Percentiles rank a stretch among this genome's conserved stretches.
These are phyloP conservation scores for Strongylocentrotus purpuratus DNA, from an alignment of 35 echinoderm and acorn worm genomes.

Conservation along the genomic window DNA sequence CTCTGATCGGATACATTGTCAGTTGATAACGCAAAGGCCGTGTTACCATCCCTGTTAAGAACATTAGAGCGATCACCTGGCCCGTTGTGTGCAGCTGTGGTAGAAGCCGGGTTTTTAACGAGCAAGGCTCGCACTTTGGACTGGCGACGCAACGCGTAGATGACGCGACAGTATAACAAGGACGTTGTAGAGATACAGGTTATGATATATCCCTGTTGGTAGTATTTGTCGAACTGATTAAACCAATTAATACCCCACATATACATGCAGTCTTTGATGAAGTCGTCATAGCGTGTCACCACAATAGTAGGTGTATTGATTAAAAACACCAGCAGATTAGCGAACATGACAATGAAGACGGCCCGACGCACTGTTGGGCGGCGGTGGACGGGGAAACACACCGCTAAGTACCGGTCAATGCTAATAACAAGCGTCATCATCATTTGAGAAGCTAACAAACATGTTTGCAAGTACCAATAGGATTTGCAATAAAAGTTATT, in stretches of 20 bases:
- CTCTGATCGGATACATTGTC: neutral
- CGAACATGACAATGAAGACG: conserved; percentile 25
- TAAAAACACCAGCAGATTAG: neutral
- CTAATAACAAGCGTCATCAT: conserved; percentile 50
- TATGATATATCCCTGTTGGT: neutral
- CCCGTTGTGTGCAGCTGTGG: neutral
- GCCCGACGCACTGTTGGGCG: conserved; percentile 38
- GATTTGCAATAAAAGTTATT: conserved; percentile 35
- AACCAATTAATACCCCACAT: neutral
- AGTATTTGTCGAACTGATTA: neutral
- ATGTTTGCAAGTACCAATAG: neutral
- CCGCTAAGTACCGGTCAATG: conserved; percentile 56
- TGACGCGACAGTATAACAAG: neutral
- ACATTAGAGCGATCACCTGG: neutral
- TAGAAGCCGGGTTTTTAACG: too few relatives aligned
- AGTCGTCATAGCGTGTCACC: too few relatives aligned
- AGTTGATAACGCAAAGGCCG: neutral
- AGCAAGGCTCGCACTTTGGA: neutral
- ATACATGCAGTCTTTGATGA: neutral
- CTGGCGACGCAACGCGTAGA: neutral
- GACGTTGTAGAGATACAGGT: neutral
- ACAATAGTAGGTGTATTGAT: neutral
- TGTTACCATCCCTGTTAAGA: neutral
- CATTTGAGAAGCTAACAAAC: neutral
- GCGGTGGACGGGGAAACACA: conserved; percentile 55